Conservation (phyloP, 1,140 invertebrate genomes). For the Trachymyrmex septentrionalis region DNA sequence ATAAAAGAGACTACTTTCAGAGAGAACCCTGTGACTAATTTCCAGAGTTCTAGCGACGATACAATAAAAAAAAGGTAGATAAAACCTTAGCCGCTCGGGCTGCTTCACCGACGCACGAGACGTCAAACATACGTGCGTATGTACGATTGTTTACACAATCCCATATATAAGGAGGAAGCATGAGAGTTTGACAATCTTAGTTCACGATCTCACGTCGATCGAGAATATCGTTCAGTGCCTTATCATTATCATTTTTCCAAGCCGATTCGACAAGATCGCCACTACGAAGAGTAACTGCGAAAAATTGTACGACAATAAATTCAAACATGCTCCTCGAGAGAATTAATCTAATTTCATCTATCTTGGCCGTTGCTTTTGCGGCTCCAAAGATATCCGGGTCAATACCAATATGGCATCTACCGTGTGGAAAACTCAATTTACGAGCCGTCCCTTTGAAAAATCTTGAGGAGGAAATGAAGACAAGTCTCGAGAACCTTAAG, state of each 20-base stretch:
- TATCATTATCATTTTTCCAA: not conserved
- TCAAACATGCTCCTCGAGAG: constrained; percentile 53
- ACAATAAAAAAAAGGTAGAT: constrained; percentile 72
- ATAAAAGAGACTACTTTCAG: constrained; percentile 12
- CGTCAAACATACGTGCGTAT: constrained; percentile 81
- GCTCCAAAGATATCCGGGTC: constrained; percentile 64
- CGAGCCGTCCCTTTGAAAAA: constrained; percentile 39
- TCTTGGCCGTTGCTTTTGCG: constrained; percentile 30
- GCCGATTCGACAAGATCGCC: not conserved
- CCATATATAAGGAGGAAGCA: constrained; percentile 84
- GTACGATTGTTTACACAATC: constrained; percentile 85
- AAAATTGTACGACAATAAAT: constrained; percentile 7
- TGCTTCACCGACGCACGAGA: constrained; percentile 72
- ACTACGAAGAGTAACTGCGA: not conserved
- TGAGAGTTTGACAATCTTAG: constrained; percentile 85
- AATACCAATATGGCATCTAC: constrained; percentile 80
- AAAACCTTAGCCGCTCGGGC: constrained; percentile 76
- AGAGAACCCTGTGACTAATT: not conserved
- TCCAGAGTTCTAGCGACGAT: constrained; percentile 6
- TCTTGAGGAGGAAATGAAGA: constrained; percentile 73
- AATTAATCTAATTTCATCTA: constrained; percentile 19
- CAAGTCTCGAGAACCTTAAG: constrained; percentile 75
- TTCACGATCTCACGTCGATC: constrained; percentile 77
- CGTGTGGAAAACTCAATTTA: constrained; percentile 78
- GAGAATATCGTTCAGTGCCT: constrained; percentile 36